Base-by-base conservation (phyloP, 2,797 vertebrate genomes). In the Diplodus sargus region DNA sequence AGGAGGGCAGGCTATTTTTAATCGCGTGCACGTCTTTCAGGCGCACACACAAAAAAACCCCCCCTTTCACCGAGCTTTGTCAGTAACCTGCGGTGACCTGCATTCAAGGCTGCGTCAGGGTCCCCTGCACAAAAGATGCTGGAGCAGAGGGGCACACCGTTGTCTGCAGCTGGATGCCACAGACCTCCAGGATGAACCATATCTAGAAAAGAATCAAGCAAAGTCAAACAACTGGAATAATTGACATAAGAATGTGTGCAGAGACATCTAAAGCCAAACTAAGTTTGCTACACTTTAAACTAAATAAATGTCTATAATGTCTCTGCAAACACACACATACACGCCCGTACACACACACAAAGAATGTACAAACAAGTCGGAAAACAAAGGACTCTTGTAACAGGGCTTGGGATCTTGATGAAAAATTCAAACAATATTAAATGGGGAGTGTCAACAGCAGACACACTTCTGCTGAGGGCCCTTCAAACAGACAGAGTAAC, bases 351-450 rank as follows among this genome's bases (percentile, higher is more conserved):
- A 47, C 57, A 82, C 75, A 76, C 87, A 90, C 87, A 93, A 96
- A 94, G 94, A 96, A 95, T 88, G 70, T 95, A 95, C 95, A 97
- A 96, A 96, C 92, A 94, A 34, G 69, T 83, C 81, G 74, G 91
- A 93, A 92, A 92, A 95, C 95, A 95, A 96, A 94, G 92, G 87
- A 81, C 94, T 94, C 88, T 90, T 94, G 93, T 92, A 94, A 94
- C 77, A 80, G 92, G 93, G 94, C 94, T 96, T 52, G 90, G 95
- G 95, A 95, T 96, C 92, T 83, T 91, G 95, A 95, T 96, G 96
- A 97, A 97, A 98, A 98, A 98, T 96, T 97, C 96, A 98, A 97
- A 96, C 96, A 97, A 96, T 97, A 97, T 97, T 96, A 96, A 96
- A 96, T 93, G 95, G 95, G 95, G 94, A 96, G 96, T 96, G 97